phyloP scores from a whole-genome alignment of 2,797 vertebrate species.

The Acrossocheilus fasciatus region DNA sequence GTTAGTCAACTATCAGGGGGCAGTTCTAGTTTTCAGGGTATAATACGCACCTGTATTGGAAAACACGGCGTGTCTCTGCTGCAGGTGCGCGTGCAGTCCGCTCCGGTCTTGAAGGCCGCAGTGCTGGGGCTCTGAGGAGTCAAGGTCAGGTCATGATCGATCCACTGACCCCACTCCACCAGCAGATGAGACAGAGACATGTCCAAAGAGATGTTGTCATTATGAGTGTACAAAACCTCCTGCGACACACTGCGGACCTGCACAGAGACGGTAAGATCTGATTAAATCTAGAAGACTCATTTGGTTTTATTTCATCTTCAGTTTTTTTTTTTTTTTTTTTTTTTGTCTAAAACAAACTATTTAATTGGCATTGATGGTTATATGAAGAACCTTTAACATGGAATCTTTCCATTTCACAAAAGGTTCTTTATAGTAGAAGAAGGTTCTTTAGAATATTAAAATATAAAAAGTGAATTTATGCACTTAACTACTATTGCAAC shows the following conservation, averaged over 20 bases:
- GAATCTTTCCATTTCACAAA: no score
- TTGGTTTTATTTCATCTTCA: neutral
- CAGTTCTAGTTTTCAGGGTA: neutral
- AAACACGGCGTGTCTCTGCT: slow-evolving; percentile 70
- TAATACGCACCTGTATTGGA: slow-evolving; percentile 78
- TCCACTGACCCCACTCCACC: slow-evolving; percentile 87
- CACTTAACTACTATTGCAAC: no score
- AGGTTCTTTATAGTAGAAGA: no score
- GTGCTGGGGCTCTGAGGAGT: slow-evolving; percentile 82
- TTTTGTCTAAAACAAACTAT: neutral
- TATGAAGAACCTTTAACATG: no score
- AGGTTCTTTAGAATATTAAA: no score
- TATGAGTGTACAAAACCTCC: slow-evolving; percentile 79
- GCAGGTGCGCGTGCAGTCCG: slow-evolving; percentile 79
- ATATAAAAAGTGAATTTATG: neutral
- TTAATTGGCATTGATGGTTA: neutral
- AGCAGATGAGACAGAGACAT: slow-evolving; percentile 79
- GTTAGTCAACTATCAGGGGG: neutral
- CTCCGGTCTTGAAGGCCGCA: slow-evolving; percentile 74
- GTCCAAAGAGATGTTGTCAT: slow-evolving; percentile 82
- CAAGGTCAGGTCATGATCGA: slow-evolving; percentile 83
- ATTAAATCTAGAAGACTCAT: neutral
- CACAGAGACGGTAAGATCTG: neutral
- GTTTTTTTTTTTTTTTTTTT: neutral
- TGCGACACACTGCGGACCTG: slow-evolving; percentile 82